Evolutionary conservation across 2,888 invertebrate species (phyloP).

Genomic region (Horisme vitalbata): DNA sequence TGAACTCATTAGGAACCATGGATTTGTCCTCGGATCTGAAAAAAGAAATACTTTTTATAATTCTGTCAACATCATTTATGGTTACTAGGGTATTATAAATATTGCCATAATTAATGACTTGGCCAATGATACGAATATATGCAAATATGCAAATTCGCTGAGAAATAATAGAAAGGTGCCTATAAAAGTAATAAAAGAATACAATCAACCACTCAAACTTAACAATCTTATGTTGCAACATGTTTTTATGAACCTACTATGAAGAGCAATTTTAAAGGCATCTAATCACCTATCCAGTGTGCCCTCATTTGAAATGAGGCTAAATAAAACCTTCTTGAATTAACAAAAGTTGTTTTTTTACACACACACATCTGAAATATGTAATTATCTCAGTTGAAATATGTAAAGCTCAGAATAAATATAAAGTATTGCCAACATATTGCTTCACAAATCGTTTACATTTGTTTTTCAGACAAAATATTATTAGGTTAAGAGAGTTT

Average conservation of each 20-base stretch:
- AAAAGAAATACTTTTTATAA: conserved; percentile 42
- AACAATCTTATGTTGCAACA: no score
- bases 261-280: no score
- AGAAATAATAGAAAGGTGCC: neutral
- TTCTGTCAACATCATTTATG: conserved; percentile 2
- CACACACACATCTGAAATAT: no score
- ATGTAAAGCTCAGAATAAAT: no score
- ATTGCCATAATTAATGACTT: neutral
- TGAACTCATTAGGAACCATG: conserved; percentile 96
- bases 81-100: conserved; percentile 1
- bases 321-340: no score
- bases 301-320: no score
- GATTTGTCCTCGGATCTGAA: conserved; percentile 93
- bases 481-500: conserved; percentile 35
- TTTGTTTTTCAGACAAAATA: conserved; percentile 5
- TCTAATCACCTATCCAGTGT: no score
- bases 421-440: no score
- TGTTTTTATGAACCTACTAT: no score
- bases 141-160: neutral
- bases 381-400: no score
- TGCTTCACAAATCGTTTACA: conserved; percentile 11
- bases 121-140: neutral
- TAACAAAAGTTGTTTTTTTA: no score
- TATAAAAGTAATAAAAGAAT: neutral
- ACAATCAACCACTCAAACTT: no score